Evolutionary conservation across 2,888 invertebrate genomes (phyloP).

Genomic region (Subacronicta megacephala): DNA sequence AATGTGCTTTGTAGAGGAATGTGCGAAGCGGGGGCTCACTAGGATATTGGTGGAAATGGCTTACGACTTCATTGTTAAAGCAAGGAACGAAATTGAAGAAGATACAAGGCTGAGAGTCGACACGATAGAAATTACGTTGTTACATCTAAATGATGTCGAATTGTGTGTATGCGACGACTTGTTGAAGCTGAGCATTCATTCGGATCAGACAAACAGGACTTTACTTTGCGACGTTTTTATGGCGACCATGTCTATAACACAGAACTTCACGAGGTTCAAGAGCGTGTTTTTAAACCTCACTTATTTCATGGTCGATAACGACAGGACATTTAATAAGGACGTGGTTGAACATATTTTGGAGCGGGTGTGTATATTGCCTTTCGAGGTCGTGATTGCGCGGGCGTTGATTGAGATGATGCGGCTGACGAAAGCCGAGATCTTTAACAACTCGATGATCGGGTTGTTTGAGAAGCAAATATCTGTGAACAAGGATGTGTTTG

Average conservation of each 20-base stretch:
- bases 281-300: constrained; percentile 72
- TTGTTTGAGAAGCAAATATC: constrained; percentile 68
- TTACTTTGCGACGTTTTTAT: constrained; percentile 73
- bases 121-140: constrained; percentile 65
- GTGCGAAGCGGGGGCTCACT: constrained; percentile 65
- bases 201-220: constrained; percentile 22
- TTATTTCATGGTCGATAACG: constrained; percentile 63
- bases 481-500: constrained; percentile 52
- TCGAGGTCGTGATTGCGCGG: constrained; percentile 63
- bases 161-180: constrained; percentile 65
- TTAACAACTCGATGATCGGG: constrained; percentile 62
- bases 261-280: constrained; percentile 81
- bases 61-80: constrained; percentile 63
- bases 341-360: constrained; percentile 73
- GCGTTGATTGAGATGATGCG: constrained; percentile 70
- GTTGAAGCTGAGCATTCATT: constrained; percentile 48
- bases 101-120: constrained; percentile 54
- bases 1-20: constrained; percentile 67
- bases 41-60: constrained; percentile 73
- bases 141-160: constrained; percentile 70
- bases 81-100: constrained; percentile 33
- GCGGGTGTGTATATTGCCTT: constrained; percentile 75
- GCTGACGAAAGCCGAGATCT: constrained; percentile 67
- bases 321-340: constrained; percentile 59
- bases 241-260: constrained; percentile 71